These are phyloP conservation scores for Pseudomyrmex pallidus DNA, from an alignment of 1,140 invertebrate genomes.

Conservation along the genomic window DNA sequence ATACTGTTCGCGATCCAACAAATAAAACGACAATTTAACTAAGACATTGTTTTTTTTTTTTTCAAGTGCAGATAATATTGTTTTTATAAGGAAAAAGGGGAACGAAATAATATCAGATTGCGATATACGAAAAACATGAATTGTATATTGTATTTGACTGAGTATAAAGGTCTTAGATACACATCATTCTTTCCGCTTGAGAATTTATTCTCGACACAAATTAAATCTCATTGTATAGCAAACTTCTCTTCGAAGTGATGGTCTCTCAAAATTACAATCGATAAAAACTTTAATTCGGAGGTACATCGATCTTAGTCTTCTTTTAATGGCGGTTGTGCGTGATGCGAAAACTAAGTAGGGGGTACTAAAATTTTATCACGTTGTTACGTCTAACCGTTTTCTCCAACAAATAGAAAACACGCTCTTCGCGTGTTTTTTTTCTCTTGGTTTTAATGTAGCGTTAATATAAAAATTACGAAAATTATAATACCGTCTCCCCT, in stretches of 20 bases:
- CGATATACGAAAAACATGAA: slow-evolving; percentile 75
- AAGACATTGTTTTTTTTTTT: not conserved
- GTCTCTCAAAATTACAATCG: slow-evolving; percentile 49
- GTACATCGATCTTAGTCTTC: slow-evolving; percentile 59
- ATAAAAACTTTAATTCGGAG: slow-evolving; percentile 67
- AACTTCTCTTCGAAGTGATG: slow-evolving; percentile 52
- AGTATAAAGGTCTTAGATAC: slow-evolving; percentile 74
- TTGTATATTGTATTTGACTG: slow-evolving; percentile 74
- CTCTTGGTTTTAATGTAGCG: slow-evolving; percentile 14
- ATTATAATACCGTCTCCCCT: slow-evolving; percentile 68
- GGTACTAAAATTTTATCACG: not conserved
- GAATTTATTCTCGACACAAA: slow-evolving; percentile 67
- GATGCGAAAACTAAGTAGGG: not conserved
- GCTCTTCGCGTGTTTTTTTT: not conserved
- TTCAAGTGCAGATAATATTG: not conserved
- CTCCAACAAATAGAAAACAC: slow-evolving; percentile 31
- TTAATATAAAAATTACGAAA: slow-evolving; percentile 74
- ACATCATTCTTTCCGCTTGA: slow-evolving; percentile 64
- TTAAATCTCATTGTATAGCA: slow-evolving; percentile 73
- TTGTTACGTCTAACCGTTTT: not conserved
- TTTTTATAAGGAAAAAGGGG: slow-evolving; percentile 2
- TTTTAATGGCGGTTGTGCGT: slow-evolving; percentile 25
- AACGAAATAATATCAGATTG: not conserved
- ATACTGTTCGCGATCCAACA: not conserved
- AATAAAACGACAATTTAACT: not conserved